A percentile compares a stretch with the other conserved stretches of the same genome.
These are phyloP conservation scores for Lasiurus borealis DNA, from an alignment of 2,113 vertebrate genomes.

Conservation along the genomic window DNA sequence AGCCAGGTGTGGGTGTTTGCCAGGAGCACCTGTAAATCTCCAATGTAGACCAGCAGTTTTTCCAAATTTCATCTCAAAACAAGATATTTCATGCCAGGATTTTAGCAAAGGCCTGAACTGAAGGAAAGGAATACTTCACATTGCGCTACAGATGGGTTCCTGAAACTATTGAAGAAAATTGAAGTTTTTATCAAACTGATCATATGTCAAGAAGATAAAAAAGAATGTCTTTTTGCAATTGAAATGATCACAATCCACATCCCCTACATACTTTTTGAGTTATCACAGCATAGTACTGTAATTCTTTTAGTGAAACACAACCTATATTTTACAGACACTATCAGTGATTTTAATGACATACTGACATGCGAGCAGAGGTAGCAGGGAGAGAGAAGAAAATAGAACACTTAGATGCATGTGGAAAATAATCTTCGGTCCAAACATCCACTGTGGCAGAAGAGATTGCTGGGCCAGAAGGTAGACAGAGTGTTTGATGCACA, in stretches of 20 bases:
- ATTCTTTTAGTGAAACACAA: slow-evolving; percentile 44
- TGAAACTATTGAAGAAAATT: background rate
- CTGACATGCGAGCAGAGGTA: background rate
- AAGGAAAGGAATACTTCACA: background rate
- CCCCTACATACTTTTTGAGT: background rate
- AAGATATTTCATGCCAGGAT: background rate
- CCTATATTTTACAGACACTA: slow-evolving; percentile 8
- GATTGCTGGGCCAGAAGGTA: background rate
- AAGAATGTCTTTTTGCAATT: slow-evolving; percentile 41
- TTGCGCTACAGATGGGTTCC: background rate
- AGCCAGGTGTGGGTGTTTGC: background rate
- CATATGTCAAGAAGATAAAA: background rate
- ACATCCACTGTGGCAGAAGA: background rate
- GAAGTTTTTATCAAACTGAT: slow-evolving; percentile 40
- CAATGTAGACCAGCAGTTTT: background rate
- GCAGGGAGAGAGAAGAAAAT: background rate
- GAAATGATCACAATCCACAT: slow-evolving; percentile 32
- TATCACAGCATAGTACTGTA: background rate
- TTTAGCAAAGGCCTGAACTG: background rate
- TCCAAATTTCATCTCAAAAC: slow-evolving; percentile 35
- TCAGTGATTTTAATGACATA: background rate
- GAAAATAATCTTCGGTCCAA: slow-evolving; percentile 24
- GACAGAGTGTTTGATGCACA: background rate
- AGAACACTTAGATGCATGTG: slow-evolving; percentile 9
- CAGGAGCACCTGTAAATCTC: background rate